Conservation (phyloP, 2,888 invertebrate genomes). For the Drosophila pseudotalamancana region DNA sequence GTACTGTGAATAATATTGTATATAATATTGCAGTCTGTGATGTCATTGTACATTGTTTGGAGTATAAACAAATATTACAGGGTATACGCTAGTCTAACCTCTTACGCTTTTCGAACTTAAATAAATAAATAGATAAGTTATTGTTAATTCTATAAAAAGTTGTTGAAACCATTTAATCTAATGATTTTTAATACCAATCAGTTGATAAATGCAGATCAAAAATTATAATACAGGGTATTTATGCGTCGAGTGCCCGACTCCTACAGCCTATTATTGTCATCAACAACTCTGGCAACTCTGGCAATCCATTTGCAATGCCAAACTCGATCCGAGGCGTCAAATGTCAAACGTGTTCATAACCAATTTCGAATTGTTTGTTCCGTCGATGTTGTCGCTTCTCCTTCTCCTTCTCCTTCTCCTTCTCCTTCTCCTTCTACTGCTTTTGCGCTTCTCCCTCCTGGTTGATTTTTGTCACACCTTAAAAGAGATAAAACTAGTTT, state of each 20-base stretch:
- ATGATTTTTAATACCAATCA: too few relatives aligned
- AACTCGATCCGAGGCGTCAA: slow-evolving; percentile 33
- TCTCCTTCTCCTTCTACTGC: neutral
- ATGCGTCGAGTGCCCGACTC: neutral
- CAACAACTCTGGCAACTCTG: slow-evolving; percentile 20
- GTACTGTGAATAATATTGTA: neutral
- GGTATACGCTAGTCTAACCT: neutral
- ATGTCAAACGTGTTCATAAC: slow-evolving; percentile 50
- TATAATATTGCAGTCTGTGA: too few relatives aligned
- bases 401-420: neutral
- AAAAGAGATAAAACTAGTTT: slow-evolving; percentile 43
- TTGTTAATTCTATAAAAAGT: too few relatives aligned
- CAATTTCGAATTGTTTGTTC: slow-evolving; percentile 33
- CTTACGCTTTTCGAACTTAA: too few relatives aligned
- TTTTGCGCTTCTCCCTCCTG: too few relatives aligned
- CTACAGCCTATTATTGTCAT: slow-evolving; percentile 24
- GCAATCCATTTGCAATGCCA: slow-evolving; percentile 41
- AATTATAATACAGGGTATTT: slow-evolving; percentile 1
- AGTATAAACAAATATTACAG: neutral
- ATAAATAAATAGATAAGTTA: neutral
- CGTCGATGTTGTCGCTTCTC: neutral
- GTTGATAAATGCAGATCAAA: too few relatives aligned
- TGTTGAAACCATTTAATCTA: too few relatives aligned
- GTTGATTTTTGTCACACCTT: slow-evolving; percentile 37
- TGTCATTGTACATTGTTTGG: too few relatives aligned